These are phyloP conservation scores for Macaria notata DNA, from an alignment of 2,888 invertebrate genomes.

Conservation along the genomic window DNA sequence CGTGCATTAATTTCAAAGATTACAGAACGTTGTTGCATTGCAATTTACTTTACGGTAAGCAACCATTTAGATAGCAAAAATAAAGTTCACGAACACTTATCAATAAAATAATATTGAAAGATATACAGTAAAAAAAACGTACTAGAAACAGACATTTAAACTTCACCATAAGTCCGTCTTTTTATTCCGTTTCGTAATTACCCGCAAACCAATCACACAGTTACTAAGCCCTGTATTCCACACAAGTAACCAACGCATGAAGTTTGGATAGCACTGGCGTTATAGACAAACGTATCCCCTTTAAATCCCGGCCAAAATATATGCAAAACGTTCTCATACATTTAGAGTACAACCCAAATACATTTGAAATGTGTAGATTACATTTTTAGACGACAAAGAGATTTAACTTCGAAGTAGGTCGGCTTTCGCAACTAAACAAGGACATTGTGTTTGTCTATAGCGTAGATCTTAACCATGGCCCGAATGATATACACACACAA, in stretches of 20 bases:
- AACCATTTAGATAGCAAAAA: too few species aligned
- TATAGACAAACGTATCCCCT: neutral
- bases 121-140: neutral
- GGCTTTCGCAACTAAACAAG: conserved; percentile 1
- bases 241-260: conserved; percentile 1
- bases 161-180: neutral
- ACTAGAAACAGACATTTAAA: neutral
- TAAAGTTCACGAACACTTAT: too few species aligned
- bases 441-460: conserved; percentile 1
- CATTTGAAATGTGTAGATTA: conserved; percentile 9
- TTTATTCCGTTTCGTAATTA: too few species aligned
- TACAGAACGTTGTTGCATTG: too few species aligned
- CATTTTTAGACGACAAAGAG: conserved; percentile 1
- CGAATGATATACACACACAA: neutral
- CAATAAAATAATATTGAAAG: neutral
- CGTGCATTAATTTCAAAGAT: too few species aligned
- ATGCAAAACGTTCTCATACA: conserved; percentile 1
- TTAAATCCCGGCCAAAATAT: conserved; percentile 5
- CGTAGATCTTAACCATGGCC: conserved; percentile 4
- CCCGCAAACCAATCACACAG: neutral
- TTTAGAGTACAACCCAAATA: conserved; percentile 2
- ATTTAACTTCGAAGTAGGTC: conserved; percentile 4
- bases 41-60: too few species aligned
- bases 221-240: too few species aligned
- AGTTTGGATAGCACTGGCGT: conserved; percentile 3